A percentile compares a stretch with the other conserved stretches of the same genome.
These are phyloP conservation scores for Orthonevra nobilis DNA, from an alignment of 2,888 invertebrate species.

Conservation along the genomic window DNA sequence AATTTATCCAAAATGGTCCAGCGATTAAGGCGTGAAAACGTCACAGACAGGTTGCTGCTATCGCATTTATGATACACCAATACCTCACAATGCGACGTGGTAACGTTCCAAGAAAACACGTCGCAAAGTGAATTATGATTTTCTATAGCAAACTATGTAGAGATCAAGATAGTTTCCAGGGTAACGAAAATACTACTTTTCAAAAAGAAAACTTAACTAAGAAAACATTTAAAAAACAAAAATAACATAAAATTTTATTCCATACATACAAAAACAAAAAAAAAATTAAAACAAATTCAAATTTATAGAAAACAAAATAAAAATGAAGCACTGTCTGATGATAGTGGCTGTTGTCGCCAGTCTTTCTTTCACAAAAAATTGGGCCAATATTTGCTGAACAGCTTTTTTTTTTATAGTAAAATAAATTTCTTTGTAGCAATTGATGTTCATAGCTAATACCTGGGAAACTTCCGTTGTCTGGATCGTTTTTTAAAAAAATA, in stretches of 20 bases:
- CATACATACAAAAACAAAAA: not conserved
- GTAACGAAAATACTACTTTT: slow-evolving; percentile 1
- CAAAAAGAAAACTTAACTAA: not conserved
- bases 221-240: not conserved
- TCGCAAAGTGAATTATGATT: not conserved
- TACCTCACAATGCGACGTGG: not conserved
- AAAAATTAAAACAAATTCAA: no score
- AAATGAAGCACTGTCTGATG: not conserved
- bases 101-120: not conserved
- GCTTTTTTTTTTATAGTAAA: no score
- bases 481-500: not conserved
- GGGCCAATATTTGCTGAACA: no score
- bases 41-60: no score
- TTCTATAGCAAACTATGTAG: not conserved
- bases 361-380: no score
- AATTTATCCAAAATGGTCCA: no score
- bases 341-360: no score
- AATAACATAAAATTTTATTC: not conserved
- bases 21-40: no score
- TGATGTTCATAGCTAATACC: no score
- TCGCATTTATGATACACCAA: no score
- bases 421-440: no score
- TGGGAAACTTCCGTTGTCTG: not conserved
- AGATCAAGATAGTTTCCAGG: not conserved
- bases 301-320: not conserved